Conservation (phyloP, 2,797 vertebrate species). For the Enteromius fasciolatus region DNA sequence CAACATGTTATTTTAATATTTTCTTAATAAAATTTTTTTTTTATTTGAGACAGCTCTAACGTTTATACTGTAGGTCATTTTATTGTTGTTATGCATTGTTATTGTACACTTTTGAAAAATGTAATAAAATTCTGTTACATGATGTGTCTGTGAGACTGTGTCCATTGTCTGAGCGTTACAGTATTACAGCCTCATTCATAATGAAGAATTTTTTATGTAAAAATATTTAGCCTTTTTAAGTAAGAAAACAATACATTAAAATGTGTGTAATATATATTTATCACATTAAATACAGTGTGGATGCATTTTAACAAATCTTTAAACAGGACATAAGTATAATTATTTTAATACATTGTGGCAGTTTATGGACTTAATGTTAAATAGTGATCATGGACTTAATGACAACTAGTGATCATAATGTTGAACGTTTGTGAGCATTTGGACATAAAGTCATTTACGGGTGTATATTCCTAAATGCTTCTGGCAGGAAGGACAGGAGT, state of each 20-base stretch:
- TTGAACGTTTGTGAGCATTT: neutral
- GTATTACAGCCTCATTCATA: neutral
- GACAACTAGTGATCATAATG: neutral
- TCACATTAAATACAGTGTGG: neutral
- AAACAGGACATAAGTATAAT: neutral
- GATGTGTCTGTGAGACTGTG: no score
- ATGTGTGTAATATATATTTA: neutral
- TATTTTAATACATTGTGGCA: conserved; percentile 4
- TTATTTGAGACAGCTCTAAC: no score
- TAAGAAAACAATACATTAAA: neutral
- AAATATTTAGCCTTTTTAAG: neutral
- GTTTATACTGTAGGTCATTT: no score
- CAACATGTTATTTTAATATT: no score
- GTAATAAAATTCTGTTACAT: no score
- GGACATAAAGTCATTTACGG: neutral
- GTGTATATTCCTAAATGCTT: conserved; percentile 25
- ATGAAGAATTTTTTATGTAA: neutral
- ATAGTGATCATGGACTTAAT: no score
- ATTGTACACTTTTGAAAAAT: no score
- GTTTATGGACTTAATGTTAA: neutral
- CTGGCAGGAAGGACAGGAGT: conserved; percentile 43
- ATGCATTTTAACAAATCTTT: neutral
- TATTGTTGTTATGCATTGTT: no score
- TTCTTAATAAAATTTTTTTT: no score
- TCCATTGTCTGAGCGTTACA: no score